These are phyloP conservation scores for Microctonus hyperodae DNA, from an alignment of 2,888 invertebrate genomes.

Conservation along the genomic window DNA sequence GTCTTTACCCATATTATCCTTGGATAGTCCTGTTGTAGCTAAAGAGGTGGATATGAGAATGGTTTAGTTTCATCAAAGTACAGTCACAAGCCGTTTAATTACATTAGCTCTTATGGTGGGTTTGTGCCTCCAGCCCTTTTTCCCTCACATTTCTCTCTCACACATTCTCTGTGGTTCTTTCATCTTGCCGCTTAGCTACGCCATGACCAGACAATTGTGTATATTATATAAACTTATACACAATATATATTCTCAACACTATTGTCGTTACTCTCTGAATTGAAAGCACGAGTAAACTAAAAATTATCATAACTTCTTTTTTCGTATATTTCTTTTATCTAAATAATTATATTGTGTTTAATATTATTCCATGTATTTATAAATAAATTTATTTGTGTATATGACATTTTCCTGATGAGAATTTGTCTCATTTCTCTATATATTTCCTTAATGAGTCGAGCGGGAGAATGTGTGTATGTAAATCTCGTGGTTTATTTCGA, in stretches of 20 bases:
- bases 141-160: too few relatives aligned
- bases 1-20: slow-evolving; percentile 35
- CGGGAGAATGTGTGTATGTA: too few relatives aligned
- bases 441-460: too few relatives aligned
- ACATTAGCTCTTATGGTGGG: slow-evolving; percentile 49
- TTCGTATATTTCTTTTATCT: too few relatives aligned
- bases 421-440: too few relatives aligned
- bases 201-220: slow-evolving; percentile 36
- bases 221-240: slow-evolving; percentile 17
- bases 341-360: too few relatives aligned
- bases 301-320: too few relatives aligned
- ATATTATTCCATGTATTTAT: too few relatives aligned
- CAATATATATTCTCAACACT: background rate
- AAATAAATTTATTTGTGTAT: too few relatives aligned
- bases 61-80: slow-evolving; percentile 34
- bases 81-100: slow-evolving; percentile 51
- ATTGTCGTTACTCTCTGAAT: background rate
- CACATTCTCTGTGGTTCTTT: slow-evolving; percentile 38
- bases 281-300: too few relatives aligned
- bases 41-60: slow-evolving; percentile 36
- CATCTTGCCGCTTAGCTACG: slow-evolving; percentile 44
- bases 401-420: too few relatives aligned
- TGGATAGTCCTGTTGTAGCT: slow-evolving; percentile 25
- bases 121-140: slow-evolving; percentile 41
- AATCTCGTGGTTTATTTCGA: too few relatives aligned